Conservation (phyloP, 1,140 invertebrate genomes). For the Coptotermes formosanus region DNA sequence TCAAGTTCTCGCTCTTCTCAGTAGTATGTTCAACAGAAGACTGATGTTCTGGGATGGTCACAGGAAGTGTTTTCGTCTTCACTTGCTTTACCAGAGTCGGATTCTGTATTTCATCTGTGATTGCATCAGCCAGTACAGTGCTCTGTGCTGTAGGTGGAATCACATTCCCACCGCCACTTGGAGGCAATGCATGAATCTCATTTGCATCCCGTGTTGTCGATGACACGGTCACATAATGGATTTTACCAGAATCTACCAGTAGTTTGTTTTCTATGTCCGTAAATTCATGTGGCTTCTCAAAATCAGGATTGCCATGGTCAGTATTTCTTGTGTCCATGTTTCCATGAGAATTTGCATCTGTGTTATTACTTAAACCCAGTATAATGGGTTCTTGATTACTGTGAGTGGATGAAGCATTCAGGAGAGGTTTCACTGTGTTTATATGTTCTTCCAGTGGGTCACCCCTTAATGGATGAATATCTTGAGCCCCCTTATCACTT, state of each 20-base stretch:
- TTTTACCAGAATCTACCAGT: neutral
- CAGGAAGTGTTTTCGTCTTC: neutral
- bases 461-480: neutral
- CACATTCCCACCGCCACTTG: neutral
- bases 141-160: conserved; percentile 24
- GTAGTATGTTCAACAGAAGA: neutral
- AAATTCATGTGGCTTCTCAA: neutral
- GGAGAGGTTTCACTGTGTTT: neutral
- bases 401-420: neutral
- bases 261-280: conserved; percentile 25
- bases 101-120: neutral
- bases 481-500: neutral
- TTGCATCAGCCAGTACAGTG: neutral
- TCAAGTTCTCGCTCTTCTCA: neutral
- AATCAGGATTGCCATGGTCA: neutral
- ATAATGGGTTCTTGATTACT: neutral
- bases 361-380: neutral
- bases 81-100: neutral
- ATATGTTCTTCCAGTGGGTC: neutral
- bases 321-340: neutral
- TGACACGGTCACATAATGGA: neutral
- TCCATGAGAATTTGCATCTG: neutral
- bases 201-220: neutral
- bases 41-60: neutral
- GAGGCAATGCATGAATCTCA: conserved; percentile 12